Conservation (phyloP, 2,113 vertebrate genomes). For the Anhinga anhinga region DNA sequence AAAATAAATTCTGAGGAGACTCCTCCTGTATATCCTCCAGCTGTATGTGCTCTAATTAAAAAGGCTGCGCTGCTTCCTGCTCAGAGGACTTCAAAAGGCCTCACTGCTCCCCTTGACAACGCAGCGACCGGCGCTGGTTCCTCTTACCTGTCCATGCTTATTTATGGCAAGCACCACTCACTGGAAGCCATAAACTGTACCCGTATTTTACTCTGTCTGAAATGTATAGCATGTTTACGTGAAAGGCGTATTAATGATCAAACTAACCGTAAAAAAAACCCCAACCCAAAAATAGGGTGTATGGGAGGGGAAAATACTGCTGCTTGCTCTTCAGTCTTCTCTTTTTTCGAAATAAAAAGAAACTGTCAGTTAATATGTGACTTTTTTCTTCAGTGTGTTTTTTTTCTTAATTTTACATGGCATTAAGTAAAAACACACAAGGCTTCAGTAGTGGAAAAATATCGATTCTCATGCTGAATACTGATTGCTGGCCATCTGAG, state of each 20-base stretch:
- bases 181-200: slow-evolving; percentile 18
- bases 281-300: neutral
- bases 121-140: slow-evolving; percentile 19
- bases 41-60: slow-evolving; percentile 79
- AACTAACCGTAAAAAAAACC: neutral
- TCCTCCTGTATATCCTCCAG: slow-evolving; percentile 72
- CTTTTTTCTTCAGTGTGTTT: neutral
- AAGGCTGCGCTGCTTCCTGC: slow-evolving; percentile 78
- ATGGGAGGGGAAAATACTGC: neutral
- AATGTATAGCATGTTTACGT: neutral
- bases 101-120: slow-evolving; percentile 61
- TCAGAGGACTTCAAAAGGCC: slow-evolving; percentile 79
- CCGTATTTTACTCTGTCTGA: slow-evolving; percentile 22
- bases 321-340: fast-evolving
- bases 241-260: neutral
- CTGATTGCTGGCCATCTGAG: neutral
- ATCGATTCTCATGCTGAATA: neutral
- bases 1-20: slow-evolving; percentile 64
- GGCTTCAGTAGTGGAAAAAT: neutral
- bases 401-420: neutral
- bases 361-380: fast-evolving
- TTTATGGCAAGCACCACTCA: slow-evolving; percentile 54
- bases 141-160: slow-evolving; percentile 73
- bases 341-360: neutral
- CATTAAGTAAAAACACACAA: neutral